Base-by-base conservation (phyloP, 2,888 invertebrate genomes). In the Aelia acuminata region DNA sequence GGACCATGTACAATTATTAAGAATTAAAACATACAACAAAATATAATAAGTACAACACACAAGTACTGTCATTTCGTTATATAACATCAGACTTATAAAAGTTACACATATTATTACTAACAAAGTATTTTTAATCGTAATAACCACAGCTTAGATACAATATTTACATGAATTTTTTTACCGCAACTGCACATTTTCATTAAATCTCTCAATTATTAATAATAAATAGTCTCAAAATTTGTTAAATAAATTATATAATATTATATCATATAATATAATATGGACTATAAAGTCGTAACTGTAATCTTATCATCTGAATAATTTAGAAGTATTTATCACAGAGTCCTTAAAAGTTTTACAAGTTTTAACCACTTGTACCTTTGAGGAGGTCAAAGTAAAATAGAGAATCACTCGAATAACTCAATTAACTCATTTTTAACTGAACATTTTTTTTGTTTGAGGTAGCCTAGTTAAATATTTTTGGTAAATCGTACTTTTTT, bases 41-140 rank as follows among this genome's bases (percentile, higher is more conserved):
- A 80, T 43, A 80, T 43, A 35, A 75, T 75, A 80, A 80, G 39
- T 80, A 80, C 43, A 43, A 80, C n/a, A 80, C 39, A 80, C 75
- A 80, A 43, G 43, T 80, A 35, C 15, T 70, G n/a, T 22, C n/a
- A 10, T n/a, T n/a, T 13, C 39, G 1, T 22, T 39, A 80, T n/a
- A 80, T 70, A 70, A 70, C 57, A 80, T 80, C 80, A 80, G 80
- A 80, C 80, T 80, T 80, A 80, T 80, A 80, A 80, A 80, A 43
- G 43, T 80, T 80, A 80, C 43, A 80, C n/a, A 80, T 43, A 43
- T 80, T 80, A 47, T 80, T 80, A 39, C 80, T n/a, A 80, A 80
- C 8, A 43, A 47, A 80, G 43, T 22, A 80, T 11, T 43, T n/a
- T 22, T 47, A 43, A 80, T 80, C 63, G 35, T 80, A 80, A 39